phyloP scores from a whole-genome alignment of 1,140 invertebrate species.

The Planococcus citri region DNA sequence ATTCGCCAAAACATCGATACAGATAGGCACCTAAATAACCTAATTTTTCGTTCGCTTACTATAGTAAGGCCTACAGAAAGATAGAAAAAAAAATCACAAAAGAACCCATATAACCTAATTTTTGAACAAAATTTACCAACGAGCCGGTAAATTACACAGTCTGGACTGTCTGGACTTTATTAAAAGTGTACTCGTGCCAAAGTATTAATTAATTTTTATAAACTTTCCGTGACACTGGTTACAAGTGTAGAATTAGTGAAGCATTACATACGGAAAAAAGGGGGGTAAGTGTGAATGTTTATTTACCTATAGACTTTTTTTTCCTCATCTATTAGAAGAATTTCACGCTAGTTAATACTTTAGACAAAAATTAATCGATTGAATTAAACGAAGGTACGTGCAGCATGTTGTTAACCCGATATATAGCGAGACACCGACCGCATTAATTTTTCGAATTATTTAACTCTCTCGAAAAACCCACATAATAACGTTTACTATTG shows the following conservation, averaged over 20 bases:
- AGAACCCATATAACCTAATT: neutral
- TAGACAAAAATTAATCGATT: slow-evolving; percentile 1
- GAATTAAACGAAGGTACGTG: slow-evolving; percentile 6
- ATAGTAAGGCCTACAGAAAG: too few species aligned
- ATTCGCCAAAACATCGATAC: neutral
- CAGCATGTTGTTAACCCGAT: neutral
- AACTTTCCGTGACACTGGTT: neutral
- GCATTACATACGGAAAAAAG: neutral
- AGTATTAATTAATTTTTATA: neutral
- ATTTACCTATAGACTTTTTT: too few species aligned
- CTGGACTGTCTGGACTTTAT: neutral
- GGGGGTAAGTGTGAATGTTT: neutral
- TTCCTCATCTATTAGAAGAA: neutral
- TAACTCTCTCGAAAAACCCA: neutral
- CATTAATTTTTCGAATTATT: slow-evolving; percentile 8
- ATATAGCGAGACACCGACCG: neutral
- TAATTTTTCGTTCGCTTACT: neutral
- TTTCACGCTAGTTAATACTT: neutral
- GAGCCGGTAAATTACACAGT: neutral
- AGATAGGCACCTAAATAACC: neutral
- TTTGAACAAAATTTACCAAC: neutral
- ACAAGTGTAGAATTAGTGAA: neutral
- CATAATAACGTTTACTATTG: neutral
- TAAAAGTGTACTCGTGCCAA: neutral
- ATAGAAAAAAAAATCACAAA: neutral